A percentile compares a stretch with the other conserved stretches of the same genome.
Evolutionary conservation across 2,888 invertebrate genomes (phyloP).

Genomic region (Mystacides longicornis): DNA sequence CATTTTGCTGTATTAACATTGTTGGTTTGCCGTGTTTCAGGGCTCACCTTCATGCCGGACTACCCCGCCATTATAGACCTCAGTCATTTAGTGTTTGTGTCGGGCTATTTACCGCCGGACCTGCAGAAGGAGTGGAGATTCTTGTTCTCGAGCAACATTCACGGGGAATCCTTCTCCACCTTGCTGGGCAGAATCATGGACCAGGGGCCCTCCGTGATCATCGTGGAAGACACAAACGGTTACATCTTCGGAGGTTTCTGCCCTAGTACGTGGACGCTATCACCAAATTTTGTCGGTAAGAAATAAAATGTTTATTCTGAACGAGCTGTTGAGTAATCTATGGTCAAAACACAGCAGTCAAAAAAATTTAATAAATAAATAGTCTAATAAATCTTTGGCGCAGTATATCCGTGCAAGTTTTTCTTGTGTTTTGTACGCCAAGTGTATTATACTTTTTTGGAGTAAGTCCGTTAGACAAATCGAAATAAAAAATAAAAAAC

Average conservation of each 20-base stretch:
- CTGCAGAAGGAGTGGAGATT: conserved; percentile 78
- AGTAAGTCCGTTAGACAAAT: too few relatives aligned
- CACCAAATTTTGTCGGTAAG: conserved; percentile 68
- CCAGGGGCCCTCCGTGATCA: conserved; percentile 74
- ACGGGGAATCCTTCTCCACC: conserved; percentile 87
- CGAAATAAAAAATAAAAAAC: too few relatives aligned
- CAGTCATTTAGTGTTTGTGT: conserved; percentile 73
- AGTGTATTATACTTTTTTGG: too few relatives aligned
- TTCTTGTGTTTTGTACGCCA: too few relatives aligned
- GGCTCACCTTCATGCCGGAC: conserved; percentile 65
- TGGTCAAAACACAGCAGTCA: too few relatives aligned
- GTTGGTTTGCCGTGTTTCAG: conserved; percentile 35
- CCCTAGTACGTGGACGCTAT: conserved; percentile 64
- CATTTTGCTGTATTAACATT: too few relatives aligned
- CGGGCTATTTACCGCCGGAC: conserved; percentile 68
- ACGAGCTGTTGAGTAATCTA: too few relatives aligned
- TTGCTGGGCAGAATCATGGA: conserved; percentile 65
- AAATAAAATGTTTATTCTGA: background rate
- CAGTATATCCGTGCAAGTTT: too few relatives aligned
- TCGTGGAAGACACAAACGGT: conserved; percentile 74
- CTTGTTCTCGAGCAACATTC: conserved; percentile 76
- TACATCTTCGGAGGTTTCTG: conserved; percentile 89
- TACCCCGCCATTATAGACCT: conserved; percentile 65
- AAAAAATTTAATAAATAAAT: too few relatives aligned
- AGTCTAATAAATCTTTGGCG: too few relatives aligned